Percentiles rank a stretch among this genome's conserved stretches.
These are phyloP conservation scores for Cistogaster globosa DNA, from an alignment of 2,888 invertebrate genomes.

Conservation along the genomic window DNA sequence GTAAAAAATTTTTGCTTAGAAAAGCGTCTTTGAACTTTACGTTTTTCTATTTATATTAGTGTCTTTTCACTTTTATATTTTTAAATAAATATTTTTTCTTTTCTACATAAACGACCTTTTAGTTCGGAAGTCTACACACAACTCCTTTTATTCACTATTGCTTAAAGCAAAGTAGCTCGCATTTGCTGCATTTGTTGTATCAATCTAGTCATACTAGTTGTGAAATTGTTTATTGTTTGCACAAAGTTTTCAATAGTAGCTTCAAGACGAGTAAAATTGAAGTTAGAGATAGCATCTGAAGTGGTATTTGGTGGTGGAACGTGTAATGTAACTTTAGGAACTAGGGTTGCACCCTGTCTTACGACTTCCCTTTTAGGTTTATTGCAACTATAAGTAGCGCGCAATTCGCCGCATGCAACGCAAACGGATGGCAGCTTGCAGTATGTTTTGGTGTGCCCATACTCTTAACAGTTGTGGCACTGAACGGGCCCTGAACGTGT, in stretches of 20 bases:
- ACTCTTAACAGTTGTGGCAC: slow-evolving; percentile 13
- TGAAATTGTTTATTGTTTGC: neutral
- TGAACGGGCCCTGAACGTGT: neutral
- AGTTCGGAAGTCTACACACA: no score
- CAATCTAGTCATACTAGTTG: neutral
- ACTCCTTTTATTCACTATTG: neutral
- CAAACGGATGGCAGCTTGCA: no score
- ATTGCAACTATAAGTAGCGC: neutral
- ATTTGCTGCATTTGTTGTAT: neutral
- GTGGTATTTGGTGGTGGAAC: no score
- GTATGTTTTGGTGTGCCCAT: neutral
- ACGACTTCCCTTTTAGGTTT: no score
- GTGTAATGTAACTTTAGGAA: neutral
- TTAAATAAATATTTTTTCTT: no score
- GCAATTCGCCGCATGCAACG: neutral
- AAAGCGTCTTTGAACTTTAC: no score
- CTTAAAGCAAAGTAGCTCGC: neutral
- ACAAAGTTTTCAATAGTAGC: neutral
- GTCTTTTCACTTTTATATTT: no score
- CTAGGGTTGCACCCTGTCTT: no score
- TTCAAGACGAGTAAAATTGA: slow-evolving; percentile 1
- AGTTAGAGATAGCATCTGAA: neutral
- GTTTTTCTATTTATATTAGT: no score
- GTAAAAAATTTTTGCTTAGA: no score
- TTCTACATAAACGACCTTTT: no score